Conservation (phyloP, 2,113 vertebrate genomes). For the Leuciscus idus region DNA sequence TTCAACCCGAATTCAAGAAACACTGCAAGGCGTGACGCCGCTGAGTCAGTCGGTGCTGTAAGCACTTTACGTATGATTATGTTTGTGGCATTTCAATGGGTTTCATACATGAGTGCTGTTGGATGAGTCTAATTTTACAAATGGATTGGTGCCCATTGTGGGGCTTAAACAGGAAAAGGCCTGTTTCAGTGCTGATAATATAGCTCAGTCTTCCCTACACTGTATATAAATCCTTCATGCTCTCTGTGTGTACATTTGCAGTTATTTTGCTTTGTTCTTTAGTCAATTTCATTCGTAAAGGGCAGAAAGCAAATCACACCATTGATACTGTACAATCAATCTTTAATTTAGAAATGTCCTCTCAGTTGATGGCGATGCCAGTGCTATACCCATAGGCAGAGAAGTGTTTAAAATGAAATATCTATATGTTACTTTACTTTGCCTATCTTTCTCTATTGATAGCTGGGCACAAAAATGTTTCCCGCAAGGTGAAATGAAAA, state of each 20-base stretch:
- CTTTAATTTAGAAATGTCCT: slow-evolving; percentile 43
- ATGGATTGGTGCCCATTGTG: slow-evolving; percentile 77
- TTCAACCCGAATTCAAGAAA: neutral
- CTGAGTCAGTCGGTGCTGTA: slow-evolving; percentile 64
- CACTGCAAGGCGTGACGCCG: neutral
- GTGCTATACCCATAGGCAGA: slow-evolving; percentile 38
- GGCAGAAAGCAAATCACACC: slow-evolving; percentile 64
- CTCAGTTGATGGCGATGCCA: slow-evolving; percentile 42
- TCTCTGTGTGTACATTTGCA: slow-evolving; percentile 72
- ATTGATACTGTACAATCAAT: slow-evolving; percentile 70
- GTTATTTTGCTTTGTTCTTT: slow-evolving; percentile 65
- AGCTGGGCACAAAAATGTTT: neutral
- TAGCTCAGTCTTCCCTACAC: slow-evolving; percentile 69
- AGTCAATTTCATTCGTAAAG: slow-evolving; percentile 67
- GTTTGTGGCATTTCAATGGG: slow-evolving; percentile 69
- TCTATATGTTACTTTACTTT: neutral
- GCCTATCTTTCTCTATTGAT: neutral
- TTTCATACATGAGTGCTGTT: slow-evolving; percentile 71
- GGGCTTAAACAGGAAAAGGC: slow-evolving; percentile 74
- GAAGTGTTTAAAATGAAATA: neutral
- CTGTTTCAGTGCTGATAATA: slow-evolving; percentile 79
- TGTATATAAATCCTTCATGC: slow-evolving; percentile 78
- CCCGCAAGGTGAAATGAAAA: slow-evolving; percentile 3
- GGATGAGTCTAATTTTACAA: slow-evolving; percentile 76
- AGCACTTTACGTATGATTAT: slow-evolving; percentile 77